Percentiles rank a stretch among this genome's conserved stretches.
These are phyloP conservation scores for Epistrophe eligans DNA, from an alignment of 2,888 invertebrate species.

Conservation along the genomic window DNA sequence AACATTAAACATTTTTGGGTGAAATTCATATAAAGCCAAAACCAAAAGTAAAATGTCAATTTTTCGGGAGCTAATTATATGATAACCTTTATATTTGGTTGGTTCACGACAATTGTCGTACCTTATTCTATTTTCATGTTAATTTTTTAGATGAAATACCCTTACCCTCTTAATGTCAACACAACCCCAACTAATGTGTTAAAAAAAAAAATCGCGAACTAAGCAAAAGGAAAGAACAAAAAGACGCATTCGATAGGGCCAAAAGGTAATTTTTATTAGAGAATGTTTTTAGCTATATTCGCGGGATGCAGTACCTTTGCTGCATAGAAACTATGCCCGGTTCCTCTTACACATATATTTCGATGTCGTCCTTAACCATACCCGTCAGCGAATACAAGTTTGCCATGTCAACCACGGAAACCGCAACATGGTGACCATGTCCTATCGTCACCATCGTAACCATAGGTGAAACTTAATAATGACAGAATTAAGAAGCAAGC, in stretches of 20 bases:
- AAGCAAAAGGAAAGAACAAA: constrained; percentile 3
- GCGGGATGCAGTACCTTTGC: constrained; percentile 7
- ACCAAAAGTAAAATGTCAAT: no score
- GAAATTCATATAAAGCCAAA: no score
- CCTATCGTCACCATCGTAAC: constrained; percentile 45
- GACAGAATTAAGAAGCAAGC: constrained; percentile 59
- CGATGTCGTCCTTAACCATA: constrained; percentile 33
- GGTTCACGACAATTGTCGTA: no score
- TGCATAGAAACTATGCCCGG: constrained; percentile 41
- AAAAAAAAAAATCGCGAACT: neutral
- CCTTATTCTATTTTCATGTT: no score
- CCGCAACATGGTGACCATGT: constrained; percentile 63
- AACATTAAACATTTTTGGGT: no score
- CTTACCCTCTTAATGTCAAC: neutral
- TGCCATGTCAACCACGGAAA: constrained; percentile 13
- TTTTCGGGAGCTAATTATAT: no score
- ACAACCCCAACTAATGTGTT: neutral
- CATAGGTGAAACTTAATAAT: constrained; percentile 59
- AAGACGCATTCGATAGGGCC: constrained; percentile 45
- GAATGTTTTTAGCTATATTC: constrained; percentile 45
- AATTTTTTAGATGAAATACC: no score
- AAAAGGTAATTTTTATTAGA: constrained; percentile 60
- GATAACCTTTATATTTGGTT: no score
- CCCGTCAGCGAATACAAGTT: constrained; percentile 37
- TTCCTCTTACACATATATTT: neutral